A percentile compares a stretch with the other conserved stretches of the same genome.
Conservation (phyloP, 2,113 vertebrate species). For the Dolichotis patagonum region DNA sequence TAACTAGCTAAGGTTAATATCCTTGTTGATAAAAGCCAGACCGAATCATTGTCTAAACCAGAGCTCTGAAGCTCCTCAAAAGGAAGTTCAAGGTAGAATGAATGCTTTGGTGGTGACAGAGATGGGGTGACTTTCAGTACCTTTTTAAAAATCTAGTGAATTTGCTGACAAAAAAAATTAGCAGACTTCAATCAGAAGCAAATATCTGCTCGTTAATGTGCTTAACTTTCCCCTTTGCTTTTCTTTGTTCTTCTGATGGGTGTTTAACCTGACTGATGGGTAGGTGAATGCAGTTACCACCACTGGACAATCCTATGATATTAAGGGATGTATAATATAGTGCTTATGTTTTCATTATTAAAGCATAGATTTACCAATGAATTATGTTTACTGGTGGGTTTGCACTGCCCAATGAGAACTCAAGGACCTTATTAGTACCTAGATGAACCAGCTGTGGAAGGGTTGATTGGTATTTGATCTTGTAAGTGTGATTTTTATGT, state of each 20-base stretch:
- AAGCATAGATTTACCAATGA: constrained; percentile 12
- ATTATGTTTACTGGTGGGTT: not conserved
- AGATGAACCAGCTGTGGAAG: not conserved
- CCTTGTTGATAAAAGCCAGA: not conserved
- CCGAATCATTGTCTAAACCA: not conserved
- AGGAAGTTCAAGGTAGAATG: not conserved
- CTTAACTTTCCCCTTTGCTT: not conserved
- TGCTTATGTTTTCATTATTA: constrained; percentile 64
- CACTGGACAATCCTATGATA: not conserved
- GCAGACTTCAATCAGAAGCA: not conserved
- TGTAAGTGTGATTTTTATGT: not conserved
- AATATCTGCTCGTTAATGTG: not conserved
- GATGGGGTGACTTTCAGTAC: not conserved
- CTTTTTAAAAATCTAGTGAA: not conserved
- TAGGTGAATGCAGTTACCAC: not conserved
- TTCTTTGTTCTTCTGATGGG: not conserved
- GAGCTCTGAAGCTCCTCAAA: not conserved
- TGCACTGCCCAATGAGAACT: not conserved
- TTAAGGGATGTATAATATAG: not conserved
- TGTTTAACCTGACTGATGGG: not conserved
- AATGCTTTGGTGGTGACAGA: not conserved
- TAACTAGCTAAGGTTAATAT: too few relatives aligned
- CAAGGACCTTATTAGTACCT: not conserved
- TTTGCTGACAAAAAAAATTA: not conserved
- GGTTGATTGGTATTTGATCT: not conserved